Percentiles rank a stretch among this genome's conserved stretches.
These are phyloP conservation scores for Ganaspis brasiliensis DNA, from an alignment of 2,888 invertebrate genomes.

Conservation along the genomic window DNA sequence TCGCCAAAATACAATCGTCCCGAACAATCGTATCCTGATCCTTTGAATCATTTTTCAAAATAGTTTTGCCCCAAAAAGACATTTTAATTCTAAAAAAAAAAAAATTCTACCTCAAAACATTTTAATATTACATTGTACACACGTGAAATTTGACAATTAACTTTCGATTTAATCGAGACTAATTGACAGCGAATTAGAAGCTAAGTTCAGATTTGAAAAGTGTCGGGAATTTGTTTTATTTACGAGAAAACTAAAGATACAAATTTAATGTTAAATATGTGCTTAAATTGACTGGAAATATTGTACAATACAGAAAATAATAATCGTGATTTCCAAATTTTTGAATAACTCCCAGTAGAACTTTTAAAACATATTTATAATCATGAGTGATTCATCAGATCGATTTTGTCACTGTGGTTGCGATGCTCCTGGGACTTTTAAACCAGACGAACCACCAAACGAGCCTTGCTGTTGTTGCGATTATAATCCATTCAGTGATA, in stretches of 20 bases:
- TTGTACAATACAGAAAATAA: not conserved
- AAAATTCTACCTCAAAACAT: too few species aligned
- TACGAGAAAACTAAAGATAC: too few species aligned
- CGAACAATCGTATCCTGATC: too few species aligned
- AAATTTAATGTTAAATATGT: not conserved
- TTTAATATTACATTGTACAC: too few species aligned
- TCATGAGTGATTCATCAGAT: slow-evolving; percentile 15
- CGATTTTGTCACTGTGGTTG: slow-evolving; percentile 52
- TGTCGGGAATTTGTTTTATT: too few species aligned
- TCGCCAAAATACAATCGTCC: not conserved
- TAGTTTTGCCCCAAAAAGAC: too few species aligned
- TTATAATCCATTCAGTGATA: slow-evolving; percentile 72
- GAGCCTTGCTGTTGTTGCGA: slow-evolving; percentile 72
- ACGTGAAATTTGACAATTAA: too few species aligned
- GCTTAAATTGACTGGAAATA: not conserved
- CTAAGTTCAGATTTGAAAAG: too few species aligned
- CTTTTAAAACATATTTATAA: not conserved
- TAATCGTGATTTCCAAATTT: not conserved
- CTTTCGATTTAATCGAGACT: too few species aligned
- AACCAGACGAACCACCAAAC: slow-evolving; percentile 49
- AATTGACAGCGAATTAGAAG: too few species aligned
- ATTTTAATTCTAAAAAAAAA: too few species aligned
- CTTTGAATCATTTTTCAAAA: too few species aligned
- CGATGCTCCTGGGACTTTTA: slow-evolving; percentile 43
- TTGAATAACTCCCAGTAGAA: not conserved